Conservation (phyloP, 2,113 vertebrate genomes). For the Plecturocebus donacophilus region DNA sequence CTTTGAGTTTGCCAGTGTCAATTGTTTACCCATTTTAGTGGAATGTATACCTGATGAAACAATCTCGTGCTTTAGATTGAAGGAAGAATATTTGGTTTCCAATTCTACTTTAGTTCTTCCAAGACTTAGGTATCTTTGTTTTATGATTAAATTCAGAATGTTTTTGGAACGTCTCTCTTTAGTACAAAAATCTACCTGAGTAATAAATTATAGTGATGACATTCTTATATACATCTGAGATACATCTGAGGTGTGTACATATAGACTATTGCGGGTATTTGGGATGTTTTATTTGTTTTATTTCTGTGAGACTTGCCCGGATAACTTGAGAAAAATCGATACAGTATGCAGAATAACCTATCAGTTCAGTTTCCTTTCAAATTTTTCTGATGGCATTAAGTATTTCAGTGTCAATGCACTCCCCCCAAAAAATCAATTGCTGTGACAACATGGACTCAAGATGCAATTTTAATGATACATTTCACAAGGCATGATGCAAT, state of each 20-base stretch:
- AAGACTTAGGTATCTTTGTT: not conserved
- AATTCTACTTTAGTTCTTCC: not conserved
- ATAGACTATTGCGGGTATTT: not conserved
- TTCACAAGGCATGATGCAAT: constrained; percentile 27
- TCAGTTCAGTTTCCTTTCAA: not conserved
- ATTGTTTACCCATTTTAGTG: not conserved
- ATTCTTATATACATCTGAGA: not conserved
- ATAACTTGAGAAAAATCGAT: not conserved
- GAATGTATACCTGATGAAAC: not conserved
- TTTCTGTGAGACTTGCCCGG: constrained; percentile 18
- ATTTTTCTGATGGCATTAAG: not conserved
- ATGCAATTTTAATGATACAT: constrained; percentile 64
- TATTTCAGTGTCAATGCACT: not conserved
- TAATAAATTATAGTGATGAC: not conserved
- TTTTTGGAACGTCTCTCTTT: not conserved
- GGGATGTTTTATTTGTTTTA: not conserved
- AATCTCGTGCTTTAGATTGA: not conserved
- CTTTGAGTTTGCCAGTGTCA: not conserved
- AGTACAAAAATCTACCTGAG: not conserved
- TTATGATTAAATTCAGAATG: not conserved
- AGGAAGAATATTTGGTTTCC: not conserved
- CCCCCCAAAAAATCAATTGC: constrained; percentile 56
- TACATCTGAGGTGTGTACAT: not conserved
- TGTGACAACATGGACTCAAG: not conserved
- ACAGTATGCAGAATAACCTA: not conserved